A percentile compares a stretch with the other conserved stretches of the same genome.
phyloP scores from a whole-genome alignment of 2,888 invertebrate genomes.

The Chymomyza fuscimana region DNA sequence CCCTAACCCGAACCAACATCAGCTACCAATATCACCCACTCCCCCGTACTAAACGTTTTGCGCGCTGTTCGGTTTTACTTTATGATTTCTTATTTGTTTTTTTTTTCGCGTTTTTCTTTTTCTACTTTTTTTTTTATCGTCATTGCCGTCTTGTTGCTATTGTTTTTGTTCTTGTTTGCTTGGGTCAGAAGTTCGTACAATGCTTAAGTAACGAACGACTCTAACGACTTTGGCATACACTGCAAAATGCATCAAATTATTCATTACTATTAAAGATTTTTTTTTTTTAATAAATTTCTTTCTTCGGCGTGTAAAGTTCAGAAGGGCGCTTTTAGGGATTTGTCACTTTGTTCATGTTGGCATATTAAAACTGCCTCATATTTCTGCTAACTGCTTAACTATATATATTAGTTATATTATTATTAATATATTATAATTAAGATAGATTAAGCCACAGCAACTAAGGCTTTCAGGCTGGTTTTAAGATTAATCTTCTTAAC shows the following conservation, averaged over 20 bases:
- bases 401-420: too few species aligned
- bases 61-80: conserved; percentile 33
- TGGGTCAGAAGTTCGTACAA: conserved; percentile 64
- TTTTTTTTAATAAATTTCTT: too few species aligned
- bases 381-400: too few species aligned
- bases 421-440: too few species aligned
- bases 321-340: too few species aligned
- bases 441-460: too few species aligned
- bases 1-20: conserved; percentile 22
- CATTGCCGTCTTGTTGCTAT: conserved; percentile 30
- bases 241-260: conserved; percentile 15
- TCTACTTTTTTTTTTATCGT: conserved; percentile 61
- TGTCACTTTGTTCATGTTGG: too few species aligned
- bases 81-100: conserved; percentile 25
- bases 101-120: conserved; percentile 18
- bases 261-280: too few species aligned
- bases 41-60: conserved; percentile 37
- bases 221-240: conserved; percentile 39
- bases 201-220: conserved; percentile 15
- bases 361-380: too few species aligned
- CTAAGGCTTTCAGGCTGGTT: too few species aligned
- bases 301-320: too few species aligned
- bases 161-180: conserved; percentile 55
- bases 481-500: too few species aligned
- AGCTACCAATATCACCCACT: conserved; percentile 30